Percentiles rank a stretch among this genome's conserved stretches.
phyloP scores from a whole-genome alignment of 2,797 vertebrate species.

The Tachyglossus aculeatus region DNA sequence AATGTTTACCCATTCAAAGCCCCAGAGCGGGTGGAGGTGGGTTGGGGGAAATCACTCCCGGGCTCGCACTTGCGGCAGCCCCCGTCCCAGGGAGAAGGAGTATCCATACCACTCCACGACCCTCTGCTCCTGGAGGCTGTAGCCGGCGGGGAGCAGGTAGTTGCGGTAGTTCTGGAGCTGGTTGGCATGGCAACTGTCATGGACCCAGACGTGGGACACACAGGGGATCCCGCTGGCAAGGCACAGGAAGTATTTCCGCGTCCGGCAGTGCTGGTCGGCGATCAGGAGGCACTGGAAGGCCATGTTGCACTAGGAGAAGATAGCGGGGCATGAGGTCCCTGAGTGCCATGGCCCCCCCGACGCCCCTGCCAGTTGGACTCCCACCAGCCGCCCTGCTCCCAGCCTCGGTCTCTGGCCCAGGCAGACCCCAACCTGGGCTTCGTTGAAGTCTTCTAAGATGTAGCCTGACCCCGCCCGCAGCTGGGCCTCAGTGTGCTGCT shows the following conservation, averaged over 20 bases:
- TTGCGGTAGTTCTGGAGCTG: slow-evolving; percentile 93
- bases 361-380: background rate
- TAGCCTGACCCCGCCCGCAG: slow-evolving; percentile 92
- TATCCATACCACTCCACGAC: slow-evolving; percentile 90
- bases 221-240: slow-evolving; percentile 94
- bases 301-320: slow-evolving; percentile 84
- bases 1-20: no score
- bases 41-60: no score
- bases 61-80: no score
- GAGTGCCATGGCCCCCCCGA: background rate
- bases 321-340: no score
- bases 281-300: slow-evolving; percentile 94
- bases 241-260: slow-evolving; percentile 92
- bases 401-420: background rate
- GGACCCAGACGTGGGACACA: slow-evolving; percentile 94
- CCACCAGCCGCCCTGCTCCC: background rate
- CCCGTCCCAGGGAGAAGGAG: no score
- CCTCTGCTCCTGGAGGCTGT: slow-evolving; percentile 83
- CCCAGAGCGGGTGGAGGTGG: no score
- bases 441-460: slow-evolving; percentile 92
- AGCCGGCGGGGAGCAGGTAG: slow-evolving; percentile 92
- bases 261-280: slow-evolving; percentile 93
- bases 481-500: slow-evolving; percentile 86
- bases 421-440: slow-evolving; percentile 85
- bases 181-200: slow-evolving; percentile 94